These are phyloP conservation scores for Pagetopsis macropterus DNA, from an alignment of 2,797 vertebrate genomes.

Conservation along the genomic window DNA sequence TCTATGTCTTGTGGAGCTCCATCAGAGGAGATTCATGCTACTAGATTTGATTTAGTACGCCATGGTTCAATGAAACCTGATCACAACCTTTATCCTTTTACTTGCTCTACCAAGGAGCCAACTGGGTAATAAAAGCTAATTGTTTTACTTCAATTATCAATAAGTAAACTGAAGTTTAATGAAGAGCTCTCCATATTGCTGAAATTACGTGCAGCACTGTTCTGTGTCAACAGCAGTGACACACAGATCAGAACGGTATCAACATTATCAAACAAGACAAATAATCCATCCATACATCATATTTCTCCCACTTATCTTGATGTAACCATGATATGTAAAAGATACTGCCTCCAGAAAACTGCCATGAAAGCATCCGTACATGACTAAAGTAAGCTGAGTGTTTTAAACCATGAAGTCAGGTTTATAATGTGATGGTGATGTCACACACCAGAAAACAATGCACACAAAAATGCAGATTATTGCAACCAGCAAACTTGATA, in stretches of 20 bases:
- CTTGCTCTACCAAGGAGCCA: slow-evolving; percentile 5
- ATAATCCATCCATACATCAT: too few species aligned
- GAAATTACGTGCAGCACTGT: not conserved
- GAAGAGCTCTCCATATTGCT: slow-evolving; percentile 6
- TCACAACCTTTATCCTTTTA: slow-evolving; percentile 25
- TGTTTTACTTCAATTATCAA: not conserved
- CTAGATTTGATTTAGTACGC: slow-evolving; percentile 48
- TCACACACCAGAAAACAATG: too few species aligned
- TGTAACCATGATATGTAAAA: too few species aligned
- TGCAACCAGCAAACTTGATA: not conserved
- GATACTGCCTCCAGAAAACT: too few species aligned
- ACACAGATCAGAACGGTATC: too few species aligned
- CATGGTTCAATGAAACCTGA: slow-evolving; percentile 28
- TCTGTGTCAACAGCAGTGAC: not conserved
- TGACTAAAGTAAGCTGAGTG: too few species aligned
- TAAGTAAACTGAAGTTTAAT: not conserved
- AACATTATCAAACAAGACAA: too few species aligned
- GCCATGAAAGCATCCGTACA: too few species aligned
- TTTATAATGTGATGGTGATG: too few species aligned
- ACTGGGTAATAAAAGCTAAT: too few species aligned
- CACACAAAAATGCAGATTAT: not conserved
- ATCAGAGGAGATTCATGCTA: slow-evolving; percentile 33
- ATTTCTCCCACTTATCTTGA: too few species aligned
- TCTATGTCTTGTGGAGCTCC: slow-evolving; percentile 19
- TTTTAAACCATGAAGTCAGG: too few species aligned